phyloP scores from a whole-genome alignment of 2,113 vertebrate genomes.

The Stegastes partitus region DNA sequence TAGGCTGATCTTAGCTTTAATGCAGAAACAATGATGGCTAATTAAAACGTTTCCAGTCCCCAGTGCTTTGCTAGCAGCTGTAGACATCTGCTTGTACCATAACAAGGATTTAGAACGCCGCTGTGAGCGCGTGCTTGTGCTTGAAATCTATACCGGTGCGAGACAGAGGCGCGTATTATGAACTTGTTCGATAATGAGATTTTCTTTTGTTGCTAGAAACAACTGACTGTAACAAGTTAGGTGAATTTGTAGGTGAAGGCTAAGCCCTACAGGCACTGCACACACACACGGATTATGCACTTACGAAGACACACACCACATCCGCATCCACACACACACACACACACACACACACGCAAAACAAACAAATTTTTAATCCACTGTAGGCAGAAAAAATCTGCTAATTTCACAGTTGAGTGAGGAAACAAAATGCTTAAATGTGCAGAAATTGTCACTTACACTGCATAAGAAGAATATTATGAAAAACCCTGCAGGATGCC shows the following conservation, averaged over 20 bases:
- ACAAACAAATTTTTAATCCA: constrained; percentile 55
- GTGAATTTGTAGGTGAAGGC: constrained; percentile 15
- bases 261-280: constrained; percentile 12
- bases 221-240: constrained; percentile 21
- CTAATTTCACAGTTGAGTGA: constrained; percentile 77
- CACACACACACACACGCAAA: constrained; percentile 6
- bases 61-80: constrained; percentile 58
- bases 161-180: constrained; percentile 14
- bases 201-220: constrained; percentile 31
- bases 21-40: constrained; percentile 58
- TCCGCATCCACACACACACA: constrained; percentile 6
- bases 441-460: constrained; percentile 73
- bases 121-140: constrained; percentile 4
- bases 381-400: constrained; percentile 60
- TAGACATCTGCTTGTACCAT: constrained; percentile 52
- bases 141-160: constrained; percentile 23
- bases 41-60: constrained; percentile 69
- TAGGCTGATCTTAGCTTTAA: constrained; percentile 48
- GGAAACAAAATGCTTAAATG: constrained; percentile 78
- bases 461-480: constrained; percentile 44
- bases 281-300: not conserved
- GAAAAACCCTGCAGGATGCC: constrained; percentile 38
- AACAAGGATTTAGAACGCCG: constrained; percentile 51
- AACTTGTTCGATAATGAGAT: constrained; percentile 41
- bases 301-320: constrained; percentile 18